Conservation (phyloP, 2,888 invertebrate genomes). For the Ormyrus labotus region DNA sequence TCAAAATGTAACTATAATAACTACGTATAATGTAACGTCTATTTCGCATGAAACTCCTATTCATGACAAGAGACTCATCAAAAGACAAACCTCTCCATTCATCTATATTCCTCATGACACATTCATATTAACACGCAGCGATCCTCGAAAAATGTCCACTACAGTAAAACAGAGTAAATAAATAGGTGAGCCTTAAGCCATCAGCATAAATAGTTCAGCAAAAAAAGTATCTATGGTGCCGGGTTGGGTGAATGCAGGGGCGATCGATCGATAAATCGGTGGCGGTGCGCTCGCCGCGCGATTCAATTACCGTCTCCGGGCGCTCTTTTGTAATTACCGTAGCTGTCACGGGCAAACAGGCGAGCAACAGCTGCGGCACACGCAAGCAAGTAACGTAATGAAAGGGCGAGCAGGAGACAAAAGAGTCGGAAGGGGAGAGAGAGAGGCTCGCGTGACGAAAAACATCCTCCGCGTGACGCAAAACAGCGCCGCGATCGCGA, state of each 20-base stretch:
- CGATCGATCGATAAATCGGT: constrained; percentile 25
- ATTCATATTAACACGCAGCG: too few species aligned
- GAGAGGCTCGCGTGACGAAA: constrained; percentile 37
- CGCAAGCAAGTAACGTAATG: constrained; percentile 25
- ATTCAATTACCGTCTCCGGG: constrained; percentile 20
- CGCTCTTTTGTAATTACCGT: constrained; percentile 31
- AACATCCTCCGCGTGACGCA: neutral
- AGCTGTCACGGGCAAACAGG: constrained; percentile 41
- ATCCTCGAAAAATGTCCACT: too few species aligned
- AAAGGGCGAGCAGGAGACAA: neutral
- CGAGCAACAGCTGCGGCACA: neutral
- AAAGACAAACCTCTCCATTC: too few species aligned
- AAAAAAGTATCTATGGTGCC: too few species aligned
- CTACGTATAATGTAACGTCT: too few species aligned
- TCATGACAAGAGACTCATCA: too few species aligned
- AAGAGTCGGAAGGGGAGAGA: neutral
- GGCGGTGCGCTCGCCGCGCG: neutral
- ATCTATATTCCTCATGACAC: too few species aligned
- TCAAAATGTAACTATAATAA: too few species aligned
- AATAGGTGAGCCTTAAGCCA: too few species aligned
- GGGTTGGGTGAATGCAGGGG: neutral
- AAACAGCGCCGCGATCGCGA: neutral
- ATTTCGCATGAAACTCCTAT: too few species aligned
- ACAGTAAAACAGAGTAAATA: too few species aligned
- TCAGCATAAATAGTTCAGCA: too few species aligned